Evolutionary conservation across 2,113 vertebrate species (phyloP).

Genomic region (Vombatus ursinus): DNA sequence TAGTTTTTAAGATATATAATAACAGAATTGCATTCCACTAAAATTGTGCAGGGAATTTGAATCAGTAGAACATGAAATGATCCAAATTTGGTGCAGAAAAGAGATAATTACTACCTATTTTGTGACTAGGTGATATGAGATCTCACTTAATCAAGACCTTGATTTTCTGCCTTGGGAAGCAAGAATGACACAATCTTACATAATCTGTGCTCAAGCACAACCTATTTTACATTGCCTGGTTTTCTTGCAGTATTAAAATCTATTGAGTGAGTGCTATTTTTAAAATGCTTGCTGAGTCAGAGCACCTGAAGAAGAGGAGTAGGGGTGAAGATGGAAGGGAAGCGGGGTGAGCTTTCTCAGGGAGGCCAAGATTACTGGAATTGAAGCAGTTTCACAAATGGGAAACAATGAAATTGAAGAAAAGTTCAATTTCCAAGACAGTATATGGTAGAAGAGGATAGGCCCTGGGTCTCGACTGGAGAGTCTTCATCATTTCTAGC

Average conservation of each 20-base stretch:
- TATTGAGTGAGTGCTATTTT: neutral
- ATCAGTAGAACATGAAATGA: neutral
- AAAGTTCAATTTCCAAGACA: neutral
- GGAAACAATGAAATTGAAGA: neutral
- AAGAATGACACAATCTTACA: neutral
- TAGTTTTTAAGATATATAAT: neutral
- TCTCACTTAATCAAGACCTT: neutral
- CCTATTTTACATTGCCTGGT: neutral
- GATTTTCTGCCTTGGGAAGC: neutral
- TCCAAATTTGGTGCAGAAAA: neutral
- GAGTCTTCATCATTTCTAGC: neutral
- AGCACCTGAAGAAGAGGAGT: neutral
- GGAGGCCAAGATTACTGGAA: neutral
- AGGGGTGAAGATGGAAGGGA: neutral
- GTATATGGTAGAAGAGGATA: neutral
- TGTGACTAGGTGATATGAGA: neutral
- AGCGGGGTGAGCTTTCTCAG: neutral
- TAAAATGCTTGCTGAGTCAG: neutral
- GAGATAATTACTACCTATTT: neutral
- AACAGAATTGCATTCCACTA: neutral
- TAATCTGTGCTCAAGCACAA: neutral
- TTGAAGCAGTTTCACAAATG: neutral
- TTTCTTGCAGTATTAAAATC: neutral
- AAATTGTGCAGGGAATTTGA: neutral
- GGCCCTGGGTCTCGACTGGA: neutral